These are phyloP conservation scores for Paratrypauchen microcephalus DNA, from an alignment of 2,797 vertebrate species.

Conservation along the genomic window DNA sequence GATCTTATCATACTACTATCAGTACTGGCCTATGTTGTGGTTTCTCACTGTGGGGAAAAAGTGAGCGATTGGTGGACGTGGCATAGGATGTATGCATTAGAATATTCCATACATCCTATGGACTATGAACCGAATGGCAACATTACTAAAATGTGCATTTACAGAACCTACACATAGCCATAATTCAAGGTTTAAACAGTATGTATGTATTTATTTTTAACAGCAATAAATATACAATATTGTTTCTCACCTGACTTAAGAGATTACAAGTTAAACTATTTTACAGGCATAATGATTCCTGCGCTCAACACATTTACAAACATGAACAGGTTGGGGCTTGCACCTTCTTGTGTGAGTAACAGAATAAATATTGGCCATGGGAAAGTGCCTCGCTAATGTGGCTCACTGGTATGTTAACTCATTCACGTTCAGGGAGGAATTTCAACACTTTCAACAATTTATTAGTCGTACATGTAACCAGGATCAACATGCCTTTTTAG, in stretches of 20 bases:
- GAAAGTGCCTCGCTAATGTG: conserved; percentile 11
- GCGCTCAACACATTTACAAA: background rate
- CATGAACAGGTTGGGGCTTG: conserved; percentile 6
- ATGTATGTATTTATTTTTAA: too few species aligned
- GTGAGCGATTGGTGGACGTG: conserved; percentile 72
- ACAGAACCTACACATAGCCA: background rate
- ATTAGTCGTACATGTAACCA: background rate
- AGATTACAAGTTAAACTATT: background rate
- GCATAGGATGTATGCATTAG: conserved; percentile 66
- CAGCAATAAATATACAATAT: background rate
- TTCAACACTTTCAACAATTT: conserved; percentile 8
- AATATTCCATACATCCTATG: conserved; percentile 59
- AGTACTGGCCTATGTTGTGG: conserved; percentile 39
- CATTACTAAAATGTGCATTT: background rate
- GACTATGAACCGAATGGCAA: conserved; percentile 37
- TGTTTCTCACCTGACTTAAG: background rate
- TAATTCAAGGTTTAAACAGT: background rate
- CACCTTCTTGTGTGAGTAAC: conserved; percentile 11
- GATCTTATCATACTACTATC: conserved; percentile 53
- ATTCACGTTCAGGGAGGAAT: conserved; percentile 5
- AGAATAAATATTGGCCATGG: conserved; percentile 16
- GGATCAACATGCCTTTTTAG: background rate
- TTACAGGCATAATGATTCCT: background rate
- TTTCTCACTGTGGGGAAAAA: conserved; percentile 67
- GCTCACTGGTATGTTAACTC: conserved; percentile 2